phyloP scores from a whole-genome alignment of 2,113 vertebrate genomes.

The Grallaria varia region DNA sequence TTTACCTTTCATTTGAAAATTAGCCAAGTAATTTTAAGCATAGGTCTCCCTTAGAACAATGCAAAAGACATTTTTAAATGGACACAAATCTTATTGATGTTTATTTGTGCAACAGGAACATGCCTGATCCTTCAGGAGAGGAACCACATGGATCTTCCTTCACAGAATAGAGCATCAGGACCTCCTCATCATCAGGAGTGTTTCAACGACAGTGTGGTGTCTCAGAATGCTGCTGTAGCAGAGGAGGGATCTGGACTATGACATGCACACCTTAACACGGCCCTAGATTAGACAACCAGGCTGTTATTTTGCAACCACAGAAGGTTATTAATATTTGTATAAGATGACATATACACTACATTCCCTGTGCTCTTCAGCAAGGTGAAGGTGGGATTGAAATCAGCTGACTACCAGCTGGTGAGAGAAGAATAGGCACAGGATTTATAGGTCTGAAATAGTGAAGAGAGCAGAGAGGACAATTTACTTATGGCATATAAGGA shows the following conservation, averaged over 20 bases:
- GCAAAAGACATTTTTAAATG: neutral
- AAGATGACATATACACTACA: neutral
- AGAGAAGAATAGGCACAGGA: neutral
- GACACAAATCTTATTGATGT: neutral
- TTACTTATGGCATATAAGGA: neutral
- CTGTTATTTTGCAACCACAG: neutral
- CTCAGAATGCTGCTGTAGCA: neutral
- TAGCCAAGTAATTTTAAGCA: neutral
- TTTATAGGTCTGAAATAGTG: neutral
- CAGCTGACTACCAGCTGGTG: neutral
- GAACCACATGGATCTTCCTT: neutral
- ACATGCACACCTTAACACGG: neutral
- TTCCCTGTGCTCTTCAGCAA: neutral
- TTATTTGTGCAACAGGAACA: neutral
- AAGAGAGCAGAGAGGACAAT: neutral
- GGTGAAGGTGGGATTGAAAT: neutral
- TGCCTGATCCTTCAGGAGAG: neutral
- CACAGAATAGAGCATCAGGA: neutral
- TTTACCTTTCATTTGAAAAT: neutral
- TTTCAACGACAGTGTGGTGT: neutral
- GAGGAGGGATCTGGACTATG: neutral
- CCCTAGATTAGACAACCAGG: neutral
- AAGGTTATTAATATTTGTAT: neutral
- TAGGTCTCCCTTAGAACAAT: neutral
- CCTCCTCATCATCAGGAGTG: rapidly evolving